A percentile compares a stretch with the other conserved stretches of the same genome.
Conservation (phyloP, 2,888 invertebrate genomes). For the Heliconius erato region DNA sequence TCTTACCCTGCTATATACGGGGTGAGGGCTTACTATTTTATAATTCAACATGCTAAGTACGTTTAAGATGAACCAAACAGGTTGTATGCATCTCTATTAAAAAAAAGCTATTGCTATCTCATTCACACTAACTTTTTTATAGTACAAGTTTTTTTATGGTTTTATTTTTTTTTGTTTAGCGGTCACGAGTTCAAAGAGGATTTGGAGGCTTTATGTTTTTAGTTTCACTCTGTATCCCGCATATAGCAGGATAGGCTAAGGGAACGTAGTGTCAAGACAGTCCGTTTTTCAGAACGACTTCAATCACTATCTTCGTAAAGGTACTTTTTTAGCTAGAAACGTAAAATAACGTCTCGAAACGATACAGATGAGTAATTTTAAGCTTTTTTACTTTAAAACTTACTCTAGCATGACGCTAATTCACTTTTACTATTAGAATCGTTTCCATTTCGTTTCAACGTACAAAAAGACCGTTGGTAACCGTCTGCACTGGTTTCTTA, state of each 20-base stretch:
- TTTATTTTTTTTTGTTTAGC: background rate
- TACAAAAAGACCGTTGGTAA: conserved; percentile 3
- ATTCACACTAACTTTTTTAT: background rate
- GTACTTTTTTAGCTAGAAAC: background rate
- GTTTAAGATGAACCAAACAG: conserved; percentile 4
- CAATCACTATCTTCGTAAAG: background rate
- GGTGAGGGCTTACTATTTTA: background rate
- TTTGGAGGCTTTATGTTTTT: background rate
- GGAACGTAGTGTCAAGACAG: no score
- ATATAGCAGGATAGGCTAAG: no score
- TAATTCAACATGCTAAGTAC: conserved; percentile 1
- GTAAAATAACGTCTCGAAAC: conserved; percentile 11
- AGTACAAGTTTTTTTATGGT: conserved; percentile 5
- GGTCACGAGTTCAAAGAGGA: background rate
- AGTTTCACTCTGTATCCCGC: no score
- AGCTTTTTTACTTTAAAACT: conserved; percentile 10
- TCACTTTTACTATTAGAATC: conserved; percentile 33
- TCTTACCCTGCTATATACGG: no score
- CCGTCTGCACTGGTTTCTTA: conserved; percentile 2
- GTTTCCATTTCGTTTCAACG: conserved; percentile 26
- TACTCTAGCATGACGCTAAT: conserved; percentile 31
- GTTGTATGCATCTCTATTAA: background rate
- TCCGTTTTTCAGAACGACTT: no score
- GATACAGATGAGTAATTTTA: background rate
- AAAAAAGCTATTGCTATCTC: conserved; percentile 6